Percentiles rank a stretch among this genome's conserved stretches.
phyloP scores from a whole-genome alignment of 2,888 invertebrate species.

The Chamaedrilus cognettii region DNA sequence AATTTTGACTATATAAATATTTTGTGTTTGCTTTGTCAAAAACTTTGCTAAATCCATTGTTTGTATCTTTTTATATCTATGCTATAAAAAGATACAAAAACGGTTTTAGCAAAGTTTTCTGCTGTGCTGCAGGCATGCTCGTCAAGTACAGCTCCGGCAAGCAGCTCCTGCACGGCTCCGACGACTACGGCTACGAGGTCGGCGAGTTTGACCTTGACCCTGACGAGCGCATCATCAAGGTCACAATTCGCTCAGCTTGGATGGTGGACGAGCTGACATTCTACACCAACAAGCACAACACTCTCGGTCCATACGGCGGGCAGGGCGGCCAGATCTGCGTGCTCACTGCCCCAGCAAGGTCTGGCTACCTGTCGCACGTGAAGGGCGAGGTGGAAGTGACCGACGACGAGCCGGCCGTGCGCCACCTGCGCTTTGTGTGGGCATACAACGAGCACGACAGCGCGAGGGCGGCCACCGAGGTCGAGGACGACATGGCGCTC shows the following conservation, averaged over 20 bases:
- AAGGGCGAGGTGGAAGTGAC: constrained; percentile 12
- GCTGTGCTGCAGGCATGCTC: not conserved
- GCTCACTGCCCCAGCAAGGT: not conserved
- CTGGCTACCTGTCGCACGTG: constrained; percentile 14
- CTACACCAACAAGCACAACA: not conserved
- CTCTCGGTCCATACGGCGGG: not conserved
- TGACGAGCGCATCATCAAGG: not conserved
- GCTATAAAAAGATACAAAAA: no score
- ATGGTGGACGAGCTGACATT: not conserved
- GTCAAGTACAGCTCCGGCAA: not conserved
- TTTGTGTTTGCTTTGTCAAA: no score
- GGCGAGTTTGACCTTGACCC: not conserved
- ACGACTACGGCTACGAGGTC: constrained; percentile 1
- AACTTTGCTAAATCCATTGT: no score
- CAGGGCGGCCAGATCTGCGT: not conserved
- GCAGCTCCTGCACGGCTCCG: not conserved
- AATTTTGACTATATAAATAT: no score
- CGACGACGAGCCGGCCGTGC: not conserved
- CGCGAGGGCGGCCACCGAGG: no score
- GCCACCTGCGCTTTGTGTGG: constrained; percentile 7
- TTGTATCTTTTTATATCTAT: no score
- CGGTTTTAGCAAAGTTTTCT: no score
- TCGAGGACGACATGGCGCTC: no score
- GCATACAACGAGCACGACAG: no score
- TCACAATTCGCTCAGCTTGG: not conserved